A percentile compares a stretch with the other conserved stretches of the same genome.
phyloP scores from a whole-genome alignment of 2,797 vertebrate genomes.

The Arremon brunneinucha region DNA sequence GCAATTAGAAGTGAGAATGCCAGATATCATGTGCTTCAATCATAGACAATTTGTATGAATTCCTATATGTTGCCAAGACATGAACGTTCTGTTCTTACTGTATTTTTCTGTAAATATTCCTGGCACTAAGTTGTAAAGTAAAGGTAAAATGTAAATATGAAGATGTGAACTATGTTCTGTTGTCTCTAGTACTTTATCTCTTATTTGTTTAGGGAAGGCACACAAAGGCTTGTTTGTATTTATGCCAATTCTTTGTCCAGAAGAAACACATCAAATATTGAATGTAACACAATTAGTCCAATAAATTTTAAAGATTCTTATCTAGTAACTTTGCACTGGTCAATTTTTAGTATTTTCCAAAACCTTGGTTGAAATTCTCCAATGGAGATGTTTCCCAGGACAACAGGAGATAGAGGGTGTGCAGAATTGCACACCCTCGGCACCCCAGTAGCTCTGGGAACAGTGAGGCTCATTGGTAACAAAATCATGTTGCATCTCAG shows the following conservation, averaged over 20 bases:
- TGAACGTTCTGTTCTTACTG: conserved; percentile 75
- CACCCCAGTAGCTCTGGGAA: neutral
- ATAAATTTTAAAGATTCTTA: conserved; percentile 95
- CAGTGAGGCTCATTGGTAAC: neutral
- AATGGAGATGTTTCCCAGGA: neutral
- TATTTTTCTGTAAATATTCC: conserved; percentile 88
- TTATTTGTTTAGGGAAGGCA: conserved; percentile 77
- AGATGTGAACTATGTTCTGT: conserved; percentile 78
- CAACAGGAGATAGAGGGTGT: rapidly evolving
- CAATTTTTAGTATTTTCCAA: neutral
- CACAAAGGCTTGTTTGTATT: conserved; percentile 85
- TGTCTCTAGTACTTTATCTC: conserved; percentile 77
- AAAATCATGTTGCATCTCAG: neutral
- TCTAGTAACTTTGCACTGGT: conserved; percentile 54
- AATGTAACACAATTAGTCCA: conserved; percentile 94
- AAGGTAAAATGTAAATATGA: conserved; percentile 88
- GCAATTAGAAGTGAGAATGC: conserved; percentile 51
- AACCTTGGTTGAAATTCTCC: neutral
- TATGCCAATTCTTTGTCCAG: conserved; percentile 85
- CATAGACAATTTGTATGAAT: conserved; percentile 67
- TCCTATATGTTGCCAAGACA: conserved; percentile 77
- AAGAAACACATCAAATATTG: conserved; percentile 86
- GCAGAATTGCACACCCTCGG: neutral
- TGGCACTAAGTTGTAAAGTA: conserved; percentile 85
- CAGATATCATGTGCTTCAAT: conserved; percentile 69